Conservation (phyloP, 2,113 vertebrate species). For the Mobula hypostoma region DNA sequence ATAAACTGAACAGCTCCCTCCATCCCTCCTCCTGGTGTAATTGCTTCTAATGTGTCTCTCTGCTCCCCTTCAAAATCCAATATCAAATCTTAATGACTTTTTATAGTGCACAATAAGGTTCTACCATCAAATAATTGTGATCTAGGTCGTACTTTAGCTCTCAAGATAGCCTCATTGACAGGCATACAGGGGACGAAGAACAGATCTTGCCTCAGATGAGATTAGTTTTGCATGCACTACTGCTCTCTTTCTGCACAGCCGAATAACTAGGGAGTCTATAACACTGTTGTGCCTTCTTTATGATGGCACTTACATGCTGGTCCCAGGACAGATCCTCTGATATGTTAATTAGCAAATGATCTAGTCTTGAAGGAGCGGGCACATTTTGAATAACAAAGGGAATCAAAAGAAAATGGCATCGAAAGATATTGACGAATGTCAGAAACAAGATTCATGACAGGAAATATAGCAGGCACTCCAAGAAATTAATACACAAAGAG, state of each 20-base stretch:
- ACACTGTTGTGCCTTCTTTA: no score
- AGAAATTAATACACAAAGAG: neutral
- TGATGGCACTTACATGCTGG: no score
- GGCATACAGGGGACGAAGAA: neutral
- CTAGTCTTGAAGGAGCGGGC: no score
- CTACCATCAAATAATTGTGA: neutral
- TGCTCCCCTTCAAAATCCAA: constrained; percentile 13
- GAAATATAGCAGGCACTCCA: neutral
- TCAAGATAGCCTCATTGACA: neutral
- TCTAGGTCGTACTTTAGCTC: neutral
- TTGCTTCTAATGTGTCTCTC: constrained; percentile 19
- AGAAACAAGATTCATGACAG: no score
- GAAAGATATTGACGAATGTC: no score
- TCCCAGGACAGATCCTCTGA: no score
- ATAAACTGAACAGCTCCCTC: neutral
- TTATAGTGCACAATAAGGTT: neutral
- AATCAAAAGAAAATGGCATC: no score
- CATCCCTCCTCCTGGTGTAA: neutral
- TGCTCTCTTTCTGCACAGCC: no score
- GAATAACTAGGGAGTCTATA: neutral
- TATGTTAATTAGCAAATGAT: no score
- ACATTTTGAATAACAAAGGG: no score
- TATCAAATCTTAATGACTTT: constrained; percentile 30
- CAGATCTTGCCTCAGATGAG: neutral
- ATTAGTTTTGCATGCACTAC: neutral